phyloP scores from a whole-genome alignment of 2,113 vertebrate genomes.

The Xerus inauris region DNA sequence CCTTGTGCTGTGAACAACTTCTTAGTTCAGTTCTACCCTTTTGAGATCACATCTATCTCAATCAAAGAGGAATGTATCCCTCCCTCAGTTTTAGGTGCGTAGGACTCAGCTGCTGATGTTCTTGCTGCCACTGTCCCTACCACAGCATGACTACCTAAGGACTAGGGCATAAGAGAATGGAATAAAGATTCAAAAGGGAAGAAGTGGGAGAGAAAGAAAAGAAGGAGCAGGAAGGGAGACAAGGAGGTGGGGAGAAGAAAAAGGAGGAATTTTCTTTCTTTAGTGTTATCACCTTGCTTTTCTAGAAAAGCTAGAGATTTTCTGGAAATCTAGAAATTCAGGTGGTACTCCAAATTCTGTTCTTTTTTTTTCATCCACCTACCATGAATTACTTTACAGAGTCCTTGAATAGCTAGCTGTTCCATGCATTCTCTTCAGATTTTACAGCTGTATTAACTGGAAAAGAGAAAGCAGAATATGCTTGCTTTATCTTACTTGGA shows the following conservation, averaged over 20 bases:
- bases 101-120: not conserved
- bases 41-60: not conserved
- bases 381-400: not conserved
- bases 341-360: not conserved
- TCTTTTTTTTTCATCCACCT: not conserved
- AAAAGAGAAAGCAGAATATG: not conserved
- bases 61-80: not conserved
- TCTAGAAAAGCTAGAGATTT: not conserved
- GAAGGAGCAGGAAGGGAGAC: not conserved
- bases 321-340: not conserved
- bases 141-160: not conserved
- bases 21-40: not conserved
- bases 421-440: not conserved
- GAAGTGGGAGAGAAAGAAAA: not conserved
- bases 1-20: not conserved
- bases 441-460: not conserved
- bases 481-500: not conserved
- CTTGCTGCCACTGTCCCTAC: not conserved
- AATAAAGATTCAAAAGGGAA: not conserved
- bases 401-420: not conserved
- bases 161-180: not conserved
- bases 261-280: not conserved
- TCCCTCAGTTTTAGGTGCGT: not conserved
- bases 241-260: not conserved
- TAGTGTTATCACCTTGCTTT: not conserved